phyloP scores from a whole-genome alignment of 2,888 invertebrate genomes.

The Troides helena region DNA sequence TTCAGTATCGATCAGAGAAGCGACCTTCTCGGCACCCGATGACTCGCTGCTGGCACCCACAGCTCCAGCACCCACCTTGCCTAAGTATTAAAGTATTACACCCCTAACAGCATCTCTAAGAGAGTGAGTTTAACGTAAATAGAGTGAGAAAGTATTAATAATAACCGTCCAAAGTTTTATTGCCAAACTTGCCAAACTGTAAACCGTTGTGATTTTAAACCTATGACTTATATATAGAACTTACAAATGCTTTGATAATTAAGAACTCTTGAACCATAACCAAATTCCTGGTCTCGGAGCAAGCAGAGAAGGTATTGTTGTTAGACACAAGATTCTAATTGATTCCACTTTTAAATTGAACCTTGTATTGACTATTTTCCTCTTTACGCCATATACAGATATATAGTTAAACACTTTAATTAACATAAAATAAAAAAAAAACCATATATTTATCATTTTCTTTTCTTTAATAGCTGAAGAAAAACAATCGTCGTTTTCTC shows the following conservation, averaged over 20 bases:
- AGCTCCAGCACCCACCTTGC: constrained; percentile 65
- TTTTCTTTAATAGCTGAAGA: neutral
- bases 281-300: too few species aligned
- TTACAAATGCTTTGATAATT: too few species aligned
- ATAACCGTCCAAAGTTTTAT: constrained; percentile 13
- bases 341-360: too few species aligned
- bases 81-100: constrained; percentile 61
- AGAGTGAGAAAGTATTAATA: neutral
- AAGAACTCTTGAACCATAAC: too few species aligned
- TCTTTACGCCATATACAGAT: neutral
- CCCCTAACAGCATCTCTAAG: neutral
- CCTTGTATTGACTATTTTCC: too few species aligned
- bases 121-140: neutral
- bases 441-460: neutral
- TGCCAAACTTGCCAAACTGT: constrained; percentile 24
- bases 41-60: constrained; percentile 66
- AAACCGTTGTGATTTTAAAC: neutral
- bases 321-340: too few species aligned
- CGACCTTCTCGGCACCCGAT: constrained; percentile 62
- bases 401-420: neutral
- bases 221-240: too few species aligned
- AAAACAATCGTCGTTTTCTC: neutral
- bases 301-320: too few species aligned
- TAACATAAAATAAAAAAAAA: neutral
- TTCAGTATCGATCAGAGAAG: constrained; percentile 56